Evolutionary conservation across 2,113 vertebrate genomes (phyloP).

Genomic region (Lethenteron camtschaticum): DNA sequence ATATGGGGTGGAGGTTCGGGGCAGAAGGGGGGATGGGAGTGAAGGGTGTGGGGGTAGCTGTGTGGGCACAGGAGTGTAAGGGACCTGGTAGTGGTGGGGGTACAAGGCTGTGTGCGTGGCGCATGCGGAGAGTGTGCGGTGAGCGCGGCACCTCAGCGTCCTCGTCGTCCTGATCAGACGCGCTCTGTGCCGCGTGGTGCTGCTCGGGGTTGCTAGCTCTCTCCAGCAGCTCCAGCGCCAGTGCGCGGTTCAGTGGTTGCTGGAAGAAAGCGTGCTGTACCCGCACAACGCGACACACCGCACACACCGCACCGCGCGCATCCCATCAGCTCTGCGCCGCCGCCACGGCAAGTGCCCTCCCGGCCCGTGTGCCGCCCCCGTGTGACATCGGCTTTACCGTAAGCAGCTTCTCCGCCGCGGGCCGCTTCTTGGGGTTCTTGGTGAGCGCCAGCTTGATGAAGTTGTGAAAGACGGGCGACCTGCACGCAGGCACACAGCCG

Average conservation of each 20-base stretch:
- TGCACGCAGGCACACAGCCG: slow-evolving; percentile 12
- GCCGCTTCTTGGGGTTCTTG: slow-evolving; percentile 61
- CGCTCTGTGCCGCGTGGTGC: slow-evolving; percentile 14
- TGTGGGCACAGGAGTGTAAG: not conserved
- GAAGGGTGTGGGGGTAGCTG: not conserved
- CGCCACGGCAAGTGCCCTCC: too few species aligned
- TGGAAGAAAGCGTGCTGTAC: slow-evolving; percentile 3
- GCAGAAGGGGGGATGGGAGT: not conserved
- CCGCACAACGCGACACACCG: too few species aligned
- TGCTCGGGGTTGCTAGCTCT: slow-evolving; percentile 43
- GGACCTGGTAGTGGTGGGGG: not conserved
- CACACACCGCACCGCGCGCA: too few species aligned
- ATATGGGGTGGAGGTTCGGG: not conserved
- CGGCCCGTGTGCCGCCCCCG: not conserved
- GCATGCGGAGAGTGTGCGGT: not conserved
- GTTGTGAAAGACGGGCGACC: slow-evolving; percentile 52
- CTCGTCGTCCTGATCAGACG: slow-evolving; percentile 31
- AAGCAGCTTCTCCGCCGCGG: slow-evolving; percentile 48
- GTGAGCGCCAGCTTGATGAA: slow-evolving; percentile 57
- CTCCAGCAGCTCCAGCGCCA: slow-evolving; percentile 54
- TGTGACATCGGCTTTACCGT: slow-evolving; percentile 20
- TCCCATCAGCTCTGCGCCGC: too few species aligned
- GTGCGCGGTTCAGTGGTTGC: slow-evolving; percentile 22
- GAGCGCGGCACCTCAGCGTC: slow-evolving; percentile 35
- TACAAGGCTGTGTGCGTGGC: not conserved